Percentiles rank a stretch among this genome's conserved stretches.
phyloP scores from a whole-genome alignment of 2,888 invertebrate species.

The Dione vanillae region DNA sequence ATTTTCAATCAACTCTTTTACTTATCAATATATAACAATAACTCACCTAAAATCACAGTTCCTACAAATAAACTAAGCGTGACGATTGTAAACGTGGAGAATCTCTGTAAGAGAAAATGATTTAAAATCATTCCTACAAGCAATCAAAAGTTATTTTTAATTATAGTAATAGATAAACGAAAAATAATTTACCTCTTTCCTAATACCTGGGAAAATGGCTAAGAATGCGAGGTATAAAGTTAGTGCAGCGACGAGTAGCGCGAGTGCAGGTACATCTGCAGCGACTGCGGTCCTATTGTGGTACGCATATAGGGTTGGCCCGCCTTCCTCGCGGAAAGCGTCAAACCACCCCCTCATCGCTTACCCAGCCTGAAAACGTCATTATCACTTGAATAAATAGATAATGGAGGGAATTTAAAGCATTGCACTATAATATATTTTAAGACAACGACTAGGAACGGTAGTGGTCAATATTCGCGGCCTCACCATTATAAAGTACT shows the following conservation, averaged over 20 bases:
- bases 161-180: slow-evolving; percentile 27
- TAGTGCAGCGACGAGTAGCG: slow-evolving; percentile 93
- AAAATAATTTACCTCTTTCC: slow-evolving; percentile 90
- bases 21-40: neutral
- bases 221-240: slow-evolving; percentile 97
- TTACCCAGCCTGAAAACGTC: slow-evolving; percentile 73
- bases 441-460: too few species aligned
- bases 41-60: slow-evolving; percentile 95
- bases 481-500: too few species aligned
- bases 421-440: too few species aligned
- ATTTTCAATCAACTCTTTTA: neutral
- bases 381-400: neutral
- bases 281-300: slow-evolving; percentile 97
- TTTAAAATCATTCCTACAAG: neutral
- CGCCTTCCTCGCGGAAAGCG: slow-evolving; percentile 98
- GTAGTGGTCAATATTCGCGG: too few species aligned
- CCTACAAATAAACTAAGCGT: slow-evolving; percentile 96
- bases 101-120: slow-evolving; percentile 87
- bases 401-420: neutral
- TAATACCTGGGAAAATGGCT: slow-evolving; percentile 97
- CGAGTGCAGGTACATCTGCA: slow-evolving; percentile 94
- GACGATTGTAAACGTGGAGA: slow-evolving; percentile 96
- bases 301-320: slow-evolving; percentile 97
- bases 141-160: neutral
- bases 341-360: slow-evolving; percentile 98